phyloP scores from a whole-genome alignment of 1,140 invertebrate genomes.

The Orchestia grillus region DNA sequence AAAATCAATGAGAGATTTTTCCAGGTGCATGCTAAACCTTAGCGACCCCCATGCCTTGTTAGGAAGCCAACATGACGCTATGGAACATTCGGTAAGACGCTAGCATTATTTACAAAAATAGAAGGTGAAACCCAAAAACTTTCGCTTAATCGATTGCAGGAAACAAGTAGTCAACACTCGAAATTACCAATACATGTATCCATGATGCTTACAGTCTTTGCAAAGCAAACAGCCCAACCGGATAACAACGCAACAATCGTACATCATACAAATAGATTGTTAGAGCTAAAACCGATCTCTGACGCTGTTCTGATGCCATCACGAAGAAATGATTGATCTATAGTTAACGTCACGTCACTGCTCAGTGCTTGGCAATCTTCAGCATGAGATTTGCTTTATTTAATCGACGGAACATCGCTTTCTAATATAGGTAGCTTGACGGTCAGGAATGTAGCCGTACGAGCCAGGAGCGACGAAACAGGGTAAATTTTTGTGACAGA shows the following conservation, averaged over 20 bases:
- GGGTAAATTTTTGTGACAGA: background rate
- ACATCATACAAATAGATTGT: background rate
- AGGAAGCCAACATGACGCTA: background rate
- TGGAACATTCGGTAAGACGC: background rate
- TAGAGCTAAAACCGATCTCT: background rate
- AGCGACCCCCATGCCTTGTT: background rate
- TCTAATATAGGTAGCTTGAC: background rate
- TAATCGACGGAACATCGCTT: background rate
- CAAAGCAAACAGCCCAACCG: background rate
- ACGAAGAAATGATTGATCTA: background rate
- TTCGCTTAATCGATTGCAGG: background rate
- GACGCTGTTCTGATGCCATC: background rate
- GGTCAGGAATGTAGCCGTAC: background rate
- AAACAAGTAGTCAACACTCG: background rate
- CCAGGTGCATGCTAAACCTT: background rate
- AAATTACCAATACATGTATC: background rate
- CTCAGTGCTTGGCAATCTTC: background rate
- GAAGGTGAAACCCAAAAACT: background rate
- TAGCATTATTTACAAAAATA: background rate
- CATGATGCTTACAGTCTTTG: background rate
- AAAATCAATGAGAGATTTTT: background rate
- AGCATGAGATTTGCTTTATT: background rate
- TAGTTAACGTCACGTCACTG: background rate
- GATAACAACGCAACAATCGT: background rate
- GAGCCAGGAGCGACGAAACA: no score